Conservation (phyloP, 92 coral and sea anemone genomes). For the Zoanthus sansibaricus region DNA sequence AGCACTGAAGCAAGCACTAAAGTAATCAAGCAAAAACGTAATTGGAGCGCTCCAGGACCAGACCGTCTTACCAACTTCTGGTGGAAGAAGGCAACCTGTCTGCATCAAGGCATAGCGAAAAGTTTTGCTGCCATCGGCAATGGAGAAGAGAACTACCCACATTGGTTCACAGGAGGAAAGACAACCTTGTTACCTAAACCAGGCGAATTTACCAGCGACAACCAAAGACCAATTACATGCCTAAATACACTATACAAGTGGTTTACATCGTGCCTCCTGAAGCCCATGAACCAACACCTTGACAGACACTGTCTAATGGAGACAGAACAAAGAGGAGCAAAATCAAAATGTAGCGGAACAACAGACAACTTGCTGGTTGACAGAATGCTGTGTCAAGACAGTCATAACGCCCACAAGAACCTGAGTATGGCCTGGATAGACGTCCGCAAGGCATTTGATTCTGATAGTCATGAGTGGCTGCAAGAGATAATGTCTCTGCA, state of each 20-base stretch:
- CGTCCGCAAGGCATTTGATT: not conserved
- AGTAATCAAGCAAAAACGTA: constrained; percentile 17
- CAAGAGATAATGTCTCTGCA: constrained; percentile 25
- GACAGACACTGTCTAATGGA: constrained; percentile 53
- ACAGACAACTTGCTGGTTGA: constrained; percentile 69
- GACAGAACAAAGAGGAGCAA: constrained; percentile 63
- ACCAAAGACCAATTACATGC: too few relatives aligned
- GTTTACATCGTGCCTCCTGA: constrained; percentile 57
- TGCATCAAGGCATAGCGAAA: too few relatives aligned
- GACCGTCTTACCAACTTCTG: constrained; percentile 20
- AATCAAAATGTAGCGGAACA: constrained; percentile 59
- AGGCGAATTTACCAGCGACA: too few relatives aligned
- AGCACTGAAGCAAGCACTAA: constrained; percentile 1
- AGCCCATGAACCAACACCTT: constrained; percentile 61
- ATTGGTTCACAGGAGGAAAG: too few relatives aligned
- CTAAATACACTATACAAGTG: constrained; percentile 54
- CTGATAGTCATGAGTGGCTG: constrained; percentile 31
- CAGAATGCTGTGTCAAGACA: constrained; percentile 27
- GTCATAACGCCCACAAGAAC: constrained; percentile 31
- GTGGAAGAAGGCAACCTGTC: too few relatives aligned
- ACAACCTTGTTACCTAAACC: too few relatives aligned
- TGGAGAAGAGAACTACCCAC: constrained; percentile 2
- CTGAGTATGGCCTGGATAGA: constrained; percentile 24
- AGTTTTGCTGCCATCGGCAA: not conserved
- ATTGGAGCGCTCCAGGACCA: constrained; percentile 41